Percentiles rank a stretch among this genome's conserved stretches.
Evolutionary conservation across 2,113 vertebrate genomes (phyloP).

Genomic region (Podiceps cristatus): DNA sequence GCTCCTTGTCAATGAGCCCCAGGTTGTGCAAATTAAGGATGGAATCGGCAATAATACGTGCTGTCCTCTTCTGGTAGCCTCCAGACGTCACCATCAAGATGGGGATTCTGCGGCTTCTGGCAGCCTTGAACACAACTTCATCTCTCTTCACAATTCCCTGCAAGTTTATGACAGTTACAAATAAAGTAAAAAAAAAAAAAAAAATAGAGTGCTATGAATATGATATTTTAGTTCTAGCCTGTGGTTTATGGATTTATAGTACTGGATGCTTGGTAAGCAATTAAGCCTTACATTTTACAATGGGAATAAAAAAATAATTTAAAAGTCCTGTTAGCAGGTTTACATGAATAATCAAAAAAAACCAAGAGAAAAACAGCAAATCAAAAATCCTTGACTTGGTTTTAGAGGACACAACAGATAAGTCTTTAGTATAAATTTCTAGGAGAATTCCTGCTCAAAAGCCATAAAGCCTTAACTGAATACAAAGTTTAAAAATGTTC

Average conservation of each 20-base stretch:
- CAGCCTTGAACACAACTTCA: slow-evolving; percentile 88
- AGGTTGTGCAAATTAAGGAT: slow-evolving; percentile 89
- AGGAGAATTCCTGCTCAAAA: not conserved
- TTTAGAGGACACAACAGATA: not conserved
- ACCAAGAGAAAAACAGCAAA: not conserved
- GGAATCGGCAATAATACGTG: slow-evolving; percentile 94
- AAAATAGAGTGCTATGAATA: fast-evolving
- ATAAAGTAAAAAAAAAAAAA: not conserved
- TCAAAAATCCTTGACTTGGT: not conserved
- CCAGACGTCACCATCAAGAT: slow-evolving; percentile 96
- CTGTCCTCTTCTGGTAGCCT: slow-evolving; percentile 94
- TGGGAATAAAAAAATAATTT: not conserved
- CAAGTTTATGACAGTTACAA: not conserved
- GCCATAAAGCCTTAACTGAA: not conserved
- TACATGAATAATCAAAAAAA: not conserved
- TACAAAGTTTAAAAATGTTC: not conserved
- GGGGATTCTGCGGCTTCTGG: slow-evolving; percentile 80
- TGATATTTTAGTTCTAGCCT: not conserved
- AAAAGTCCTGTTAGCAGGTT: not conserved
- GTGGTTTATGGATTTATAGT: not conserved
- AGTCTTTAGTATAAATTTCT: not conserved
- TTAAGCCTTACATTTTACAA: not conserved
- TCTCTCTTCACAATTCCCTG: slow-evolving; percentile 93
- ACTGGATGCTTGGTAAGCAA: not conserved
- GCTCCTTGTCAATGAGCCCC: slow-evolving; percentile 80